Percentiles rank a stretch among this genome's conserved stretches.
Evolutionary conservation across 2,888 invertebrate genomes (phyloP).

Genomic region (Aelia acuminata): DNA sequence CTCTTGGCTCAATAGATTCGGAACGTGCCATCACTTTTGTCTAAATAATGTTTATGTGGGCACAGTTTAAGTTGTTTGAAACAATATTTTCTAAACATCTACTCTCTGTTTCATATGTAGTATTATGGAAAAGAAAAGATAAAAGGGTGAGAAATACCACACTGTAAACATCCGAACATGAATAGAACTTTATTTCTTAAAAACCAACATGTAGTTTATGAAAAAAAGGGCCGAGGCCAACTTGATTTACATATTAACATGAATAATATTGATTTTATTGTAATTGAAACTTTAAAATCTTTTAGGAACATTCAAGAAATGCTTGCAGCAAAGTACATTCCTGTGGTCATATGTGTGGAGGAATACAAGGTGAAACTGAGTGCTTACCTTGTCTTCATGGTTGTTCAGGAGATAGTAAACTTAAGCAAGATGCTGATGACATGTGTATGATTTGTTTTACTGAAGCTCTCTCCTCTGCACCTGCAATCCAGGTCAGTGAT

Average conservation of each 20-base stretch:
- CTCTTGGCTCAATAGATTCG: too few species aligned
- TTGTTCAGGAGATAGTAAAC: constrained; percentile 73
- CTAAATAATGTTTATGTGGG: neutral
- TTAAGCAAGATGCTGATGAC: constrained; percentile 97
- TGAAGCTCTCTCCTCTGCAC: constrained; percentile 95
- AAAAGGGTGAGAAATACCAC: too few species aligned
- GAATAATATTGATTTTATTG: neutral
- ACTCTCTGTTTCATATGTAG: neutral
- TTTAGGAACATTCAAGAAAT: constrained; percentile 81
- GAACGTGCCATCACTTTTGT: too few species aligned
- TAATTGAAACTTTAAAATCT: neutral
- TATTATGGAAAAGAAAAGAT: too few species aligned
- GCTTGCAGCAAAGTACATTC: constrained; percentile 86
- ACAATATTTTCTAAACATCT: neutral
- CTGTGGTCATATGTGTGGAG: constrained; percentile 96
- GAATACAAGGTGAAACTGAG: constrained; percentile 85
- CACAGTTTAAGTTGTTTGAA: neutral
- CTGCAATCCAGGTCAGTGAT: constrained; percentile 83
- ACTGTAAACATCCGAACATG: too few species aligned
- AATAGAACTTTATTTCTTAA: too few species aligned
- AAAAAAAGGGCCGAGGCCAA: too few species aligned
- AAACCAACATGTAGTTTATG: too few species aligned
- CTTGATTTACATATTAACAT: too few species aligned
- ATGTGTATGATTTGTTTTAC: constrained; percentile 99
- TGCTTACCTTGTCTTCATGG: constrained; percentile 94